phyloP scores from a whole-genome alignment of 92 coral and sea anemone species.

The Phenganax stokvisi region DNA sequence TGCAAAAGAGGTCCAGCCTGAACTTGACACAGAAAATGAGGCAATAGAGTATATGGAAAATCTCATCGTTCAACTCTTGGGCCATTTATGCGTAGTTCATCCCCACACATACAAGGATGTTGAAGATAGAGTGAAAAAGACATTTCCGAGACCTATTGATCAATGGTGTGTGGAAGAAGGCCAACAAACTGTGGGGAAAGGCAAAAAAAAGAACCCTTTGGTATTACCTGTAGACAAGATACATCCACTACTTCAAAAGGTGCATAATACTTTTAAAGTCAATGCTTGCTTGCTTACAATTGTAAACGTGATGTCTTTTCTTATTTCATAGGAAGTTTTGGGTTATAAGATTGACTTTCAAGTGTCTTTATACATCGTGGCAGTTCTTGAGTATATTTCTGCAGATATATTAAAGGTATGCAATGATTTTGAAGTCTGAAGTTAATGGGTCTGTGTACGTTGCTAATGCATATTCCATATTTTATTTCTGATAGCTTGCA shows the following conservation, averaged over 20 bases:
- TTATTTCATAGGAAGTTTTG: slow-evolving; percentile 69
- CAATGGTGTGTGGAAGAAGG: slow-evolving; percentile 95
- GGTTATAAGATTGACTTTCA: slow-evolving; percentile 88
- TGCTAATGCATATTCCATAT: not conserved
- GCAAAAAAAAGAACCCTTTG: slow-evolving; percentile 73
- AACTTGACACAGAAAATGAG: slow-evolving; percentile 76
- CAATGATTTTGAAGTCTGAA: not conserved
- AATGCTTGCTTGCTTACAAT: slow-evolving; percentile 16
- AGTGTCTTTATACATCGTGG: slow-evolving; percentile 84
- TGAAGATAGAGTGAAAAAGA: slow-evolving; percentile 81
- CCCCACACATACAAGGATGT: slow-evolving; percentile 81
- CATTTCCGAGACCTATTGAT: slow-evolving; percentile 92
- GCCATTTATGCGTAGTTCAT: slow-evolving; percentile 76
- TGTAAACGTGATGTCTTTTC: not conserved
- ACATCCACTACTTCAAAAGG: slow-evolving; percentile 76
- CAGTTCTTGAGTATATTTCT: slow-evolving; percentile 95
- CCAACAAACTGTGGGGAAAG: slow-evolving; percentile 80
- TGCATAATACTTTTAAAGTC: not conserved
- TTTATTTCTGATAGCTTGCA: slow-evolving; percentile 56
- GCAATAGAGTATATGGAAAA: slow-evolving; percentile 90
- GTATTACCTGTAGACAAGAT: slow-evolving; percentile 89
- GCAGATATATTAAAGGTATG: slow-evolving; percentile 91
- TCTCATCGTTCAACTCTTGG: slow-evolving; percentile 74
- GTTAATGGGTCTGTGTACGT: not conserved
- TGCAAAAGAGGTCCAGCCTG: slow-evolving; percentile 84